A percentile compares a stretch with the other conserved stretches of the same genome.
Evolutionary conservation across 2,113 vertebrate genomes (phyloP).

Genomic region (Ascaphus truei): DNA sequence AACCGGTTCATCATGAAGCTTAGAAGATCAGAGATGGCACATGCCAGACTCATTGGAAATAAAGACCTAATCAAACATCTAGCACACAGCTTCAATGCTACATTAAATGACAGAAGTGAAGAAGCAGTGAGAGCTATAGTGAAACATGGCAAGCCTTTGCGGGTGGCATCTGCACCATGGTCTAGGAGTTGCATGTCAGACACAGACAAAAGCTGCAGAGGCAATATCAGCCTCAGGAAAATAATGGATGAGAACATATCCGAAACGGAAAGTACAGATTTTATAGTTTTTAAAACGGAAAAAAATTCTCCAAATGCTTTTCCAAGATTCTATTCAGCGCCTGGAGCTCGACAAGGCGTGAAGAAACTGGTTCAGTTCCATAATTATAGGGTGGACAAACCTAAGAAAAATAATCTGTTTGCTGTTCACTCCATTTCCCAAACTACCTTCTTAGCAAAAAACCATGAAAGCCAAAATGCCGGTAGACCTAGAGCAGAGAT

Average conservation of each 20-base stretch:
- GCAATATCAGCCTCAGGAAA: neutral
- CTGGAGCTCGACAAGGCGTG: neutral
- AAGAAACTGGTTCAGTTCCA: neutral
- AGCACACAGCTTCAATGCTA: neutral
- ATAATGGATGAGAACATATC: neutral
- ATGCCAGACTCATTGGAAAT: neutral
- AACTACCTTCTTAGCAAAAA: neutral
- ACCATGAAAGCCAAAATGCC: neutral
- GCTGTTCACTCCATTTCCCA: neutral
- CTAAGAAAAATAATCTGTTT: neutral
- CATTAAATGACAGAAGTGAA: neutral
- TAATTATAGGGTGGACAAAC: neutral
- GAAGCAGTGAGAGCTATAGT: constrained; percentile 7
- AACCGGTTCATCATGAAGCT: constrained; percentile 34
- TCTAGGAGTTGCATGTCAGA: neutral
- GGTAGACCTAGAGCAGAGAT: neutral
- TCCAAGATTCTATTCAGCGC: neutral
- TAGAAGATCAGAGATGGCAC: constrained; percentile 31
- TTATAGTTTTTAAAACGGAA: neutral
- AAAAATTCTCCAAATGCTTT: neutral
- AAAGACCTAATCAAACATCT: constrained; percentile 26
- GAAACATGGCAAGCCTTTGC: neutral
- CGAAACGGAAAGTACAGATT: neutral
- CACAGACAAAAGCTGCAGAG: neutral
- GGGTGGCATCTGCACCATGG: neutral